These are phyloP conservation scores for Orientallactaga sibirica DNA, from an alignment of 2,797 vertebrate species.

Conservation along the genomic window DNA sequence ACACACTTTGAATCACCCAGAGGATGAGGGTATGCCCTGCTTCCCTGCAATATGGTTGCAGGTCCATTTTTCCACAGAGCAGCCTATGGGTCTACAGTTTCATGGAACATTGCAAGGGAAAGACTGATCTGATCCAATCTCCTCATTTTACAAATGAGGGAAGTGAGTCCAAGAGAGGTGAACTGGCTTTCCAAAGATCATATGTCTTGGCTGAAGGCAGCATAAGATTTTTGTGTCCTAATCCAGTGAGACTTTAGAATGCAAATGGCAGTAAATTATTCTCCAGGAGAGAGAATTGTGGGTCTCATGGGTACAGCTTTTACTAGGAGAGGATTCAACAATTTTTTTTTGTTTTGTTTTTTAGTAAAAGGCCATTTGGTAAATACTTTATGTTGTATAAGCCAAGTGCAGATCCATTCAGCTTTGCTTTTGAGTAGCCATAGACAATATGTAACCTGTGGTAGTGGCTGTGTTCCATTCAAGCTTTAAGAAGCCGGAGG, in stretches of 20 bases:
- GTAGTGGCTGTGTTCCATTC: background rate
- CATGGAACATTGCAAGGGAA: slow-evolving; percentile 26
- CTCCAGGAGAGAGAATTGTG: background rate
- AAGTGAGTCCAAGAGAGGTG: slow-evolving; percentile 26
- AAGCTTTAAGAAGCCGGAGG: background rate
- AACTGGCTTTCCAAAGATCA: slow-evolving; percentile 23
- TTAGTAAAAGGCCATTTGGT: background rate
- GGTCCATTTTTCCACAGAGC: slow-evolving; percentile 9
- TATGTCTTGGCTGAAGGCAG: slow-evolving; percentile 10
- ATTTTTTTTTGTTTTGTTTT: background rate
- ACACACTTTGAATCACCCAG: background rate
- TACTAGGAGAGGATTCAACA: background rate
- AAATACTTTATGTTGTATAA: slow-evolving; percentile 21
- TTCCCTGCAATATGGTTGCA: background rate
- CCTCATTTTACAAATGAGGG: slow-evolving; percentile 61
- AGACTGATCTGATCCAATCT: slow-evolving; percentile 9
- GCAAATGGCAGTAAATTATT: background rate
- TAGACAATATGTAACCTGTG: background rate
- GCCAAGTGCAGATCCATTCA: background rate
- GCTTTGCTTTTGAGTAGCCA: background rate
- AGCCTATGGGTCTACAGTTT: slow-evolving; percentile 22
- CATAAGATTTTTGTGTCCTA: slow-evolving; percentile 10
- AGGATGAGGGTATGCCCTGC: background rate
- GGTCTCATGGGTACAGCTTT: slow-evolving; percentile 12
- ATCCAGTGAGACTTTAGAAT: background rate